These are phyloP conservation scores for Macaca fascicularis DNA, from an alignment of 2,113 vertebrate genomes.

Conservation along the genomic window T2T-MFA8v1.1 NC_088391.1:38482501-38483000, in stretches of 20 bases:
- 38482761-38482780: background rate
- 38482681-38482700: background rate
- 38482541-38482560: too few species aligned
- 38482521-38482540: too few species aligned
- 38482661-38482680: background rate
- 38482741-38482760: background rate
- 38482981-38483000: background rate
- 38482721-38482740: background rate
- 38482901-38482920: background rate
- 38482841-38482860: background rate
- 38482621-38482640: background rate
- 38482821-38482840: background rate
- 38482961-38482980: background rate
- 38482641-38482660: background rate
- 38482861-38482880: background rate
- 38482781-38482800: background rate
- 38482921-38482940: background rate
- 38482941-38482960: background rate
- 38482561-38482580: too few species aligned
- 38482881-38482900: background rate
- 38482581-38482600: background rate
- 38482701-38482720: background rate
- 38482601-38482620: background rate
- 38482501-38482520: too few species aligned
- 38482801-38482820: background rate